Percentiles rank a stretch among this genome's conserved stretches.
These are phyloP conservation scores for Arion vulgaris DNA, from an alignment of 1,140 invertebrate genomes.

Conservation along the genomic window DNA sequence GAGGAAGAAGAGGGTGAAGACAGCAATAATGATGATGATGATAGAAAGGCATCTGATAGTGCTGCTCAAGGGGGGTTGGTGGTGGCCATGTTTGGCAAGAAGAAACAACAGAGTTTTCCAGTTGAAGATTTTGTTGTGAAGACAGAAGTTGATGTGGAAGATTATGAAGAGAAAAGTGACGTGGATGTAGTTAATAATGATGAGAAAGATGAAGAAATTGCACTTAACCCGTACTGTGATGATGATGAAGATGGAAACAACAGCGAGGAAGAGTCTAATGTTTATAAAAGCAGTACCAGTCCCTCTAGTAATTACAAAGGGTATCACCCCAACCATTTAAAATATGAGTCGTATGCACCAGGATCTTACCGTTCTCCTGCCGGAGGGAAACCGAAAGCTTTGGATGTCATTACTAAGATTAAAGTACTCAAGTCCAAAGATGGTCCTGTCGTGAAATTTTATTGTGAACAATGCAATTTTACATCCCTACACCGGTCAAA, in stretches of 20 bases:
- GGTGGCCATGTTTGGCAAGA: constrained; percentile 45
- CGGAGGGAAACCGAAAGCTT: constrained; percentile 38
- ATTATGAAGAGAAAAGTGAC: not conserved
- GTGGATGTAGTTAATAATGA: not conserved
- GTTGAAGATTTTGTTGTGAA: constrained; percentile 24
- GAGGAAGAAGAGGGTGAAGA: constrained; percentile 3
- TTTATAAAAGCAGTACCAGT: not conserved
- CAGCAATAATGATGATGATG: not conserved
- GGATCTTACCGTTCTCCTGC: constrained; percentile 35
- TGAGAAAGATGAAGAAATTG: constrained; percentile 5
- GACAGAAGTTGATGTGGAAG: constrained; percentile 33
- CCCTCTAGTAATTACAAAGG: not conserved
- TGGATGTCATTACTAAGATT: constrained; percentile 50
- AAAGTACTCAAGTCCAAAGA: constrained; percentile 45
- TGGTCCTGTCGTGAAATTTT: constrained; percentile 40
- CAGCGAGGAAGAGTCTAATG: constrained; percentile 21
- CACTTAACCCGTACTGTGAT: not conserved
- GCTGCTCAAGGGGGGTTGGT: constrained; percentile 18
- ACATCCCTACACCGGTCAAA: constrained; percentile 51
- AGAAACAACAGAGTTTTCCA: constrained; percentile 20
- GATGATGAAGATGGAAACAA: not conserved
- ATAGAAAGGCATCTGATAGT: not conserved
- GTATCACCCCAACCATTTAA: not conserved
- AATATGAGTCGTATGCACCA: not conserved
- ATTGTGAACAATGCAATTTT: constrained; percentile 50